Evolutionary conservation across 2,797 vertebrate genomes (phyloP), one percentile per base, ranked within the genome.

Genomic region (Sebastes trivittatus): DNA sequence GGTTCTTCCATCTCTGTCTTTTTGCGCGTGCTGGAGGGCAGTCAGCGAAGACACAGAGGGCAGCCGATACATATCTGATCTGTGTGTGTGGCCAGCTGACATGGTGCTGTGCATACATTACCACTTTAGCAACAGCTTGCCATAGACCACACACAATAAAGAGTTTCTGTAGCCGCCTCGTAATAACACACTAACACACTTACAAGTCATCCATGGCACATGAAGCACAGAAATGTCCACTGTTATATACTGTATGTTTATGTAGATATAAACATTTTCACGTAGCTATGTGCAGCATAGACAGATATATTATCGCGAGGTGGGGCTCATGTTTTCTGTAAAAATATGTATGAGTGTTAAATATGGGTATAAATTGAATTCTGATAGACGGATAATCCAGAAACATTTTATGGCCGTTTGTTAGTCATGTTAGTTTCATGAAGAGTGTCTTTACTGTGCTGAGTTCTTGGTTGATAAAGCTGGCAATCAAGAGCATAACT

Each of bases 11-110:
- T 29, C 54, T 18, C 5, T 80, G 77, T 80, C 18, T 88, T 81
- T 67, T 75, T 73, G 77, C 18, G 7, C 23, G 9, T 76, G 71
- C 64, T 78, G 20, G 72, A 88, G 80, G 79, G 72, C 81, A 77
- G 73, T 65, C 72, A 13, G 86, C 25, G 27, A 77, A 82, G 71
- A 55, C 32, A 78, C 20, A 56, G 72, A 75, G 65, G 59, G 62
- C 77, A 81, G 83, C 83, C 75, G 81, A 89, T 78, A 34, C 75
- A 81, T 84, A 92, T 88, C 87, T 74, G 74, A 90, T 86, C 82
- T 80, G 52, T 32, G 70, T 49, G 36, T 49, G 71, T 67, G 54
- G 34, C 77, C 78, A 85, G 75, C 80, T 88, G 89, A 68, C 64
- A 73, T 49, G 55, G 54, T 62, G 65, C 42, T 84, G 49, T 60